Evolutionary conservation across 1,140 invertebrate genomes (phyloP).

Genomic region (Anoplolepis gracilipes): DNA sequence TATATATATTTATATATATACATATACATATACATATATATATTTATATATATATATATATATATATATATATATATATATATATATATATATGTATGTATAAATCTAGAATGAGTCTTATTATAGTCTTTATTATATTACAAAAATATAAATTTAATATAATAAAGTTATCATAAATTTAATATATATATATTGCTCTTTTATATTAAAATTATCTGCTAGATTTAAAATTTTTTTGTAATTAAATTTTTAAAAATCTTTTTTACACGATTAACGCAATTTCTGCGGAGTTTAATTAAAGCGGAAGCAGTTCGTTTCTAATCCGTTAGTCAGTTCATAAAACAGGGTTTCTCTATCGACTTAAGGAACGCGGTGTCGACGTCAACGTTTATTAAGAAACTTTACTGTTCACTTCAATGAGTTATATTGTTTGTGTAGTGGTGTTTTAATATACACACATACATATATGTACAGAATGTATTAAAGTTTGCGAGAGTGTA

Average conservation of each 20-base stretch:
- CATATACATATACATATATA: too few species aligned
- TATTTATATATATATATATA: too few species aligned
- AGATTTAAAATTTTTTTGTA: not conserved
- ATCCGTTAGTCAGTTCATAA: slow-evolving; percentile 55
- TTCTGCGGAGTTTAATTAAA: slow-evolving; percentile 42
- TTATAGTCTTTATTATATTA: not conserved
- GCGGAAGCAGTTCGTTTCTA: slow-evolving; percentile 16
- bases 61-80: too few species aligned
- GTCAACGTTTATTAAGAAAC: slow-evolving; percentile 60
- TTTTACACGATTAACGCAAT: slow-evolving; percentile 6
- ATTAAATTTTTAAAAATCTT: not conserved
- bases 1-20: too few species aligned
- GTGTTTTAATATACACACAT: slow-evolving; percentile 25
- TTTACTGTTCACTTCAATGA: slow-evolving; percentile 2
- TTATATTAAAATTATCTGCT: not conserved
- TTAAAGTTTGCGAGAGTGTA: not conserved
- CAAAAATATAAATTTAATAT: not conserved
- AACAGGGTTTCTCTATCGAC: slow-evolving; percentile 41
- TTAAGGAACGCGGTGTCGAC: slow-evolving; percentile 52
- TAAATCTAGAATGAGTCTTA: too few species aligned
- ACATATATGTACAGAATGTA: not conserved
- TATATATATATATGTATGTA: too few species aligned
- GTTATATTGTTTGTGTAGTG: slow-evolving; percentile 7
- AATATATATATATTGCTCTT: not conserved
- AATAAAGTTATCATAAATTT: not conserved